Percentiles rank a stretch among this genome's conserved stretches.
phyloP scores from a whole-genome alignment of 2,888 invertebrate genomes.

The Ormyrus rosae region DNA sequence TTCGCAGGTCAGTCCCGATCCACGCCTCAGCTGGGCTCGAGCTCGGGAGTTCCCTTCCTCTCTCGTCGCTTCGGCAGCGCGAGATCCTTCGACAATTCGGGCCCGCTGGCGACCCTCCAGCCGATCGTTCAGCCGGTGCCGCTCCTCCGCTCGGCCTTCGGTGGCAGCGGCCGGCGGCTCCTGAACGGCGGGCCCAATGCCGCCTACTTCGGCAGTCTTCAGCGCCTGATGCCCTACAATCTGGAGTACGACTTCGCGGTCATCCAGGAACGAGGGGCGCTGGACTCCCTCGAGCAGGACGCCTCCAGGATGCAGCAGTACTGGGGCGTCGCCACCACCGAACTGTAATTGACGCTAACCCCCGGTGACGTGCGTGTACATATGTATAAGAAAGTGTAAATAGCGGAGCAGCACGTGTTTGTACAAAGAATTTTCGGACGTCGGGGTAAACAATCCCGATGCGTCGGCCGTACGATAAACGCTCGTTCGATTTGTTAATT shows the following conservation, averaged over 20 bases:
- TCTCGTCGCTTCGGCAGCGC: constrained; percentile 89
- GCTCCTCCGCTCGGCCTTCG: constrained; percentile 76
- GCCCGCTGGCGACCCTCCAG: background rate
- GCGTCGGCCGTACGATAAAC: too few species aligned
- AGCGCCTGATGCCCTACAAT: constrained; percentile 89
- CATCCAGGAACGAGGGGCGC: constrained; percentile 84
- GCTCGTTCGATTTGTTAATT: too few species aligned
- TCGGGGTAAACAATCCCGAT: too few species aligned
- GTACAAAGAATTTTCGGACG: too few species aligned
- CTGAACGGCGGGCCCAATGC: constrained; percentile 87
- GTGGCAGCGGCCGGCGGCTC: constrained; percentile 80
- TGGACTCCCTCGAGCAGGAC: constrained; percentile 88
- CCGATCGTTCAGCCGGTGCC: constrained; percentile 36
- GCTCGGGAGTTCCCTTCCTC: constrained; percentile 71
- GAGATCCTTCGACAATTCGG: constrained; percentile 81
- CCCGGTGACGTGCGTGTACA: too few species aligned
- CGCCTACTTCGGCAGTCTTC: constrained; percentile 91
- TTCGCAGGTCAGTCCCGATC: constrained; percentile 77
- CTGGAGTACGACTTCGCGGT: constrained; percentile 90
- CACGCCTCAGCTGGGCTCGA: constrained; percentile 70
- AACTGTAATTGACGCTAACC: constrained; percentile 78
- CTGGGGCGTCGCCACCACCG: constrained; percentile 93
- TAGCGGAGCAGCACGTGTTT: too few species aligned
- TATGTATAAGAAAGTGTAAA: too few species aligned
- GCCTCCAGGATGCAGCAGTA: constrained; percentile 90